phyloP scores from a whole-genome alignment of 2,113 vertebrate species.

The Calonectris borealis region DNA sequence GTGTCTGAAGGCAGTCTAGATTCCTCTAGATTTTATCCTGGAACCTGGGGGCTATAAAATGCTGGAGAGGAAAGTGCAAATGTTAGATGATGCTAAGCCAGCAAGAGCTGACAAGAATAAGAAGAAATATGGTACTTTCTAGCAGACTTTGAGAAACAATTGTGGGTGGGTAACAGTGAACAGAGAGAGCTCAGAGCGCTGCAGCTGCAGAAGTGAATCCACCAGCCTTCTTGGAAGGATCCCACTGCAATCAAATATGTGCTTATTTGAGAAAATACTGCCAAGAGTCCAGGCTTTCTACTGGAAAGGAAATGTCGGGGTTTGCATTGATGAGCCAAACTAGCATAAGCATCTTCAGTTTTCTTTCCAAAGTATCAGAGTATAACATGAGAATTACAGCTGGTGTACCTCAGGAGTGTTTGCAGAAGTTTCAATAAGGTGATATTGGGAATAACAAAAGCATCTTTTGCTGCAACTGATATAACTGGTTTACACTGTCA shows the following conservation, averaged over 20 bases:
- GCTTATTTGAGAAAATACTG: constrained; percentile 4
- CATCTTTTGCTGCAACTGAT: background rate
- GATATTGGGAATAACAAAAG: background rate
- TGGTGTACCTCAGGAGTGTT: background rate
- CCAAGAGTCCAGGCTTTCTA: background rate
- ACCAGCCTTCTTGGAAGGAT: background rate
- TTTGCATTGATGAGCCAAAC: background rate
- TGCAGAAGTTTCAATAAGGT: background rate
- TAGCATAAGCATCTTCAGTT: background rate
- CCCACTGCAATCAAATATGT: background rate
- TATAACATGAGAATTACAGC: background rate
- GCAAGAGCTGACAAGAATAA: background rate
- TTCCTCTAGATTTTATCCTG: background rate
- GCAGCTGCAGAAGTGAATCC: constrained; percentile 36
- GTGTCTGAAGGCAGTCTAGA: background rate
- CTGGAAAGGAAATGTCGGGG: background rate
- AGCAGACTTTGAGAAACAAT: background rate
- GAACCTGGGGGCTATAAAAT: background rate
- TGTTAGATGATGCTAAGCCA: background rate
- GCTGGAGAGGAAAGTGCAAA: background rate
- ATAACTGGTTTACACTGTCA: background rate
- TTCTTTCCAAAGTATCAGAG: background rate
- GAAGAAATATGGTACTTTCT: background rate
- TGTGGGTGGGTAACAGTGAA: background rate
- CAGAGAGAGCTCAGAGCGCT: background rate